A percentile compares a stretch with the other conserved stretches of the same genome.
Conservation (phyloP, 2,113 vertebrate genomes). For the Pitta sordida region DNA sequence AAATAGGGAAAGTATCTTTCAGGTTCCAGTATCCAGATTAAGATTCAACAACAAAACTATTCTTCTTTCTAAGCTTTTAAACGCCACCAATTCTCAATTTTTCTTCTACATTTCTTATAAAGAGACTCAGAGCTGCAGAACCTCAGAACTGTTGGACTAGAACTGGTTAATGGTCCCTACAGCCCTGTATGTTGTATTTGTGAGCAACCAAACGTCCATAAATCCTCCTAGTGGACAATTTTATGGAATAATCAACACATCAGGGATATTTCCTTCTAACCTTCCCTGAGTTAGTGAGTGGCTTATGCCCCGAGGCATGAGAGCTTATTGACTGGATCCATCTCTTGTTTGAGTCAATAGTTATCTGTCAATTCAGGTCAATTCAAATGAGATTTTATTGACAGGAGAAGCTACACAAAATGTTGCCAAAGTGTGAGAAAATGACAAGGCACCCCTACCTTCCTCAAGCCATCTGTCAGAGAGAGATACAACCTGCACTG, state of each 20-base stretch:
- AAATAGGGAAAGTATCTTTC: rapidly evolving
- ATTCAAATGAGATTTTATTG: conserved; percentile 44
- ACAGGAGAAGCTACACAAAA: conserved; percentile 21
- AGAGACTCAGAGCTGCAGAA: conserved; percentile 2
- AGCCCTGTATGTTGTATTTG: conserved; percentile 21
- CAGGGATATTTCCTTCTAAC: conserved; percentile 32
- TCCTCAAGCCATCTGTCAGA: neutral
- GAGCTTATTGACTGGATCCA: conserved; percentile 47
- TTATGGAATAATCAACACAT: conserved; percentile 59
- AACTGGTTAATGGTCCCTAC: conserved; percentile 50
- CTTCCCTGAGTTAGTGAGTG: conserved; percentile 11
- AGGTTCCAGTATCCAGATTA: neutral
- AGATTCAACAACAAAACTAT: neutral
- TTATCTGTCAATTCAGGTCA: conserved; percentile 47
- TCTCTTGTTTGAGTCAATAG: conserved; percentile 31
- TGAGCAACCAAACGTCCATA: conserved; percentile 28
- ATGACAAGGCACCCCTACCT: conserved; percentile 2
- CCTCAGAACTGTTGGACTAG: neutral
- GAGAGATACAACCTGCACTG: neutral
- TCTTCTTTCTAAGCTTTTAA: neutral
- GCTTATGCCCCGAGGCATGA: conserved; percentile 19
- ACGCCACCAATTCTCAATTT: neutral
- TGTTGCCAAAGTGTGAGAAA: conserved; percentile 14
- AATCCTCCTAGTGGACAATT: conserved; percentile 56
- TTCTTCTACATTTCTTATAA: neutral